A percentile compares a stretch with the other conserved stretches of the same genome.
Evolutionary conservation across 2,888 invertebrate genomes (phyloP).

Genomic region (Idaea straminata): DNA sequence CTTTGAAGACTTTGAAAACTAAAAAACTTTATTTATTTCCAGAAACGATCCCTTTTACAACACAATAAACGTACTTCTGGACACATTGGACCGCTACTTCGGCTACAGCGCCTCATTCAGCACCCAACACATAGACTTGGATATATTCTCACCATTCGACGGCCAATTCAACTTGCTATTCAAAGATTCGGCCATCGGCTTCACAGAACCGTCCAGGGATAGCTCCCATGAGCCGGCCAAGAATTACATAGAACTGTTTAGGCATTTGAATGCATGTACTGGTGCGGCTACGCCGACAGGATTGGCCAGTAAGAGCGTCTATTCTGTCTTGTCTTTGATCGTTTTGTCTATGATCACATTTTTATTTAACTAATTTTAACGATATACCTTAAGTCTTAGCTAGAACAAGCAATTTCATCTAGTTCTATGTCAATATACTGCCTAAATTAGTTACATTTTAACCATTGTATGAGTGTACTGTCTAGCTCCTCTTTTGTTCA

Average conservation of each 20-base stretch:
- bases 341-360: constrained; percentile 45
- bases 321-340: constrained; percentile 48
- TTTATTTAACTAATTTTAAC: constrained; percentile 37
- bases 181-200: constrained; percentile 81
- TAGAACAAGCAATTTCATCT: no score
- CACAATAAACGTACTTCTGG: constrained; percentile 59
- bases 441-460: constrained; percentile 41
- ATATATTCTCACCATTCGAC: constrained; percentile 81
- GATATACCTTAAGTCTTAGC: constrained; percentile 11
- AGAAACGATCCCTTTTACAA: constrained; percentile 58
- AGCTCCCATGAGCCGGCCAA: constrained; percentile 61
- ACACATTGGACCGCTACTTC: constrained; percentile 73
- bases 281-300: constrained; percentile 39
- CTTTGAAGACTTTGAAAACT: neutral
- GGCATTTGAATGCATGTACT: constrained; percentile 61
- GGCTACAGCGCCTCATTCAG: constrained; percentile 63
- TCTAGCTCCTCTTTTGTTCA: no score
- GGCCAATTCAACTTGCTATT: constrained; percentile 78
- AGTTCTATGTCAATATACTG: no score
- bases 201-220: constrained; percentile 63
- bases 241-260: constrained; percentile 80
- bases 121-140: constrained; percentile 65
- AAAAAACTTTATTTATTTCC: constrained; percentile 17
- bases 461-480: constrained; percentile 61
- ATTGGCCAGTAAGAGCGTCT: constrained; percentile 38